phyloP scores from a whole-genome alignment of 2,797 vertebrate genomes.

The Emys orbicularis region DNA sequence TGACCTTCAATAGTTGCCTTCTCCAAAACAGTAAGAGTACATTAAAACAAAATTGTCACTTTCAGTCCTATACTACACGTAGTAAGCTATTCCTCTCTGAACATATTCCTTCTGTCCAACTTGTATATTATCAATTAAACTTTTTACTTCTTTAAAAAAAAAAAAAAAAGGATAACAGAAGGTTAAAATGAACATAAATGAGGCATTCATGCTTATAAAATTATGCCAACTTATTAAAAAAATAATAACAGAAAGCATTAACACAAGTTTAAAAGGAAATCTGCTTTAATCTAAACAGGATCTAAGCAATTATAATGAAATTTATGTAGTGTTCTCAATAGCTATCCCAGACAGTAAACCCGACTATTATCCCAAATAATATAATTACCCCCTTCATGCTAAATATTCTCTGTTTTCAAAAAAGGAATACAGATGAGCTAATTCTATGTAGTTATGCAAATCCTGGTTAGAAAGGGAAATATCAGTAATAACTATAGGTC shows the following conservation, averaged over 20 bases:
- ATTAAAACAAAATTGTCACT: background rate
- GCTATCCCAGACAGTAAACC: constrained; percentile 60
- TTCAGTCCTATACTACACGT: background rate
- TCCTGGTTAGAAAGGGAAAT: constrained; percentile 52
- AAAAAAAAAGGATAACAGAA: background rate
- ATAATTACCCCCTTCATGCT: constrained; percentile 70
- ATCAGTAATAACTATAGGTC: constrained; percentile 46
- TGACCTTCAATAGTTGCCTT: background rate
- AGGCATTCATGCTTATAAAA: background rate
- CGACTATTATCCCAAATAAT: constrained; percentile 66
- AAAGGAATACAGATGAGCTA: constrained; percentile 49
- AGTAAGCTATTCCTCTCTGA: background rate
- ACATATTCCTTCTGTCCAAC: background rate
- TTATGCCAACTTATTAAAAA: constrained; percentile 8
- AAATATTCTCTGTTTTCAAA: constrained; percentile 68
- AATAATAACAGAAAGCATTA: background rate
- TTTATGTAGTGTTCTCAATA: constrained; percentile 64
- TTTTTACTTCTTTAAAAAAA: background rate
- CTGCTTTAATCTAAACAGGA: constrained; percentile 62
- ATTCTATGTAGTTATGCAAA: constrained; percentile 62
- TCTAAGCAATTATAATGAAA: constrained; percentile 60
- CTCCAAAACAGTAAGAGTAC: background rate
- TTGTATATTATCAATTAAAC: background rate
- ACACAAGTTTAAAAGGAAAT: constrained; percentile 50
- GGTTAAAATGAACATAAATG: constrained; percentile 44